Evolutionary conservation across 2,113 vertebrate genomes (phyloP), one percentile per base, ranked within the genome.

Genomic region (Tinamus guttatus): DNA sequence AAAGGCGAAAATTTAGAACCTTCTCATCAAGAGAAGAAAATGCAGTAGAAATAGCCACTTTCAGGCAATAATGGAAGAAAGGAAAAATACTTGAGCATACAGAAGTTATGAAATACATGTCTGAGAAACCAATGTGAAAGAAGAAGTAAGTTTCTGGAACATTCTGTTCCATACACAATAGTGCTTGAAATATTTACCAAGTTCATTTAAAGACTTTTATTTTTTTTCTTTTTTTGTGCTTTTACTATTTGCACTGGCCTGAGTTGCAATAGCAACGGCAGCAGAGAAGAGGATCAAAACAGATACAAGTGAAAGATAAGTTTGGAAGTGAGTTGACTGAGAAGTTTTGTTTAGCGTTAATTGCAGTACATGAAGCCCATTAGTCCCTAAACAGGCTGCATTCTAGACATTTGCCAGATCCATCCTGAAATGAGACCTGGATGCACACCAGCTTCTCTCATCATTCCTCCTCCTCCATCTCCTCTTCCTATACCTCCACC

Each of bases 221-320:
- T 28, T 1, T 52, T 83, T 1, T 52, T 83, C 54, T 9, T 47
- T 45, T 77, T 59, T 19, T 0, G 0, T 7, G 17, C 54, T 32
- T 54, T 8, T 25, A 10, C 7, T 59, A 38, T 65, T 59, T 65
- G 7, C 60, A 21, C 13, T 27, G 49, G 11, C 25, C 41, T 27
- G 28, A 86, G 58, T 34, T 32, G 16, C 22, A 15, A 9, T 28
- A 24, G 32, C 8, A 41, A 4, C 14, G 2, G 2, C 5, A 9
- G 8, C 56, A 83, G 47, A 76, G 22, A 64, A 65, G 18, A 38
- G 60, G 41, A 43, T 12, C 28, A 67, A 70, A 40, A 52, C 7
- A 40, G 1, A 2, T 9, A 62, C 0, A 0, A 12, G 22, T 13
- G 14, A 77, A 69, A 30, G 52, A 67, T 40, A 47, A 70, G 17